A percentile compares a stretch with the other conserved stretches of the same genome.
phyloP scores from a whole-genome alignment of 2,888 invertebrate species.

The Keiferia lycopersicella region DNA sequence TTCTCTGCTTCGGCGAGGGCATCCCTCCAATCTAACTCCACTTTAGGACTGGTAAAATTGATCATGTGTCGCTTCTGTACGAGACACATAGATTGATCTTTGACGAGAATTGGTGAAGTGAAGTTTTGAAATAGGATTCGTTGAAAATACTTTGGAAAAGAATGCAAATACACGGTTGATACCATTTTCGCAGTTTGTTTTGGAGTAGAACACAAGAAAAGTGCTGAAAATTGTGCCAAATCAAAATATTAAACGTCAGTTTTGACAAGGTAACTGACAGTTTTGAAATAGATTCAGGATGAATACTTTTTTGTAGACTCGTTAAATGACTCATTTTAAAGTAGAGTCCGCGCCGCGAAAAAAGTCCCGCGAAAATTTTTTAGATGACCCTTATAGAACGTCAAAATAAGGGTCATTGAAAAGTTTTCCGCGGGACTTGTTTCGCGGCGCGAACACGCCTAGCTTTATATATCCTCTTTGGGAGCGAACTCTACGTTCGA shows the following conservation, averaged over 20 bases:
- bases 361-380: no score
- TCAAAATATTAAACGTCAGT: not conserved
- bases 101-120: not conserved
- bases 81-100: not conserved
- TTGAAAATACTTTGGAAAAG: not conserved
- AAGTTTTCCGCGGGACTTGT: no score
- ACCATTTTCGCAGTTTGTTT: not conserved
- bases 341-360: no score
- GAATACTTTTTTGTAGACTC: slow-evolving; percentile 56
- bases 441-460: no score
- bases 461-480: no score
- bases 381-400: no score
- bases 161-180: not conserved
- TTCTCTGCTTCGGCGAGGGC: slow-evolving; percentile 65
- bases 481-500: no score
- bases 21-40: slow-evolving; percentile 62
- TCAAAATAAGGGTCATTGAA: no score
- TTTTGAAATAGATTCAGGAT: not conserved
- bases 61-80: slow-evolving; percentile 11
- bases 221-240: slow-evolving; percentile 5
- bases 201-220: not conserved
- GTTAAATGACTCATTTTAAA: no score
- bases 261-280: not conserved
- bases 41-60: slow-evolving; percentile 29
- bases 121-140: not conserved